phyloP scores from a whole-genome alignment of 2,797 vertebrate species.

The Labroides dimidiatus region DNA sequence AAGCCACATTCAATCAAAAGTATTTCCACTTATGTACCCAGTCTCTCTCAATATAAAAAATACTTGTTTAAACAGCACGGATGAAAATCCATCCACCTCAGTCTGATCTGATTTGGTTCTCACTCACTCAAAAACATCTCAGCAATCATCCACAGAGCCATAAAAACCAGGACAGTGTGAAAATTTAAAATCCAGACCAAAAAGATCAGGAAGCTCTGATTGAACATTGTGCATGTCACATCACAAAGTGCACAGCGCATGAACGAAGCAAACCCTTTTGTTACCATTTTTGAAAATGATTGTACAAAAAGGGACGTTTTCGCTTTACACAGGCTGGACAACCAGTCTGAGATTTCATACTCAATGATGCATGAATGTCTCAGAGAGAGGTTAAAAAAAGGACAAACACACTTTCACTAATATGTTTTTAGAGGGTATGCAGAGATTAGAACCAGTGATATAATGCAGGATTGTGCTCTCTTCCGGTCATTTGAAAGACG shows the following conservation, averaged over 20 bases:
- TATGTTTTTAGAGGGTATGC: conserved; percentile 39
- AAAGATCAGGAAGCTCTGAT: background rate
- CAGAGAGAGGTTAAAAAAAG: conserved; percentile 32
- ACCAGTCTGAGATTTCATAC: conserved; percentile 3
- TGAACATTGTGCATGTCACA: background rate
- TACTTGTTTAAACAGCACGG: background rate
- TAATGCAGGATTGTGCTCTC: conserved; percentile 43
- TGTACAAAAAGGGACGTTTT: background rate
- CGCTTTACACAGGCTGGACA: background rate
- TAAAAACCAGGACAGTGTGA: conserved; percentile 6
- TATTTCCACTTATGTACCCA: no score
- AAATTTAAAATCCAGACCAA: background rate
- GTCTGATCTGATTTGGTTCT: conserved; percentile 11
- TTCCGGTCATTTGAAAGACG: conserved; percentile 62
- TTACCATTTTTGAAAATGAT: background rate
- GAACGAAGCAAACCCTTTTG: background rate
- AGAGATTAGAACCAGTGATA: conserved; percentile 43
- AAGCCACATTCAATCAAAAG: no score
- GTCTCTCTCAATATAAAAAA: no score
- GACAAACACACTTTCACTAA: conserved; percentile 37
- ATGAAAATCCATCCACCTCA: conserved; percentile 1
- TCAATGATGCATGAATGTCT: conserved; percentile 6
- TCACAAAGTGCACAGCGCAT: background rate
- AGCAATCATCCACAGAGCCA: conserved; percentile 14
- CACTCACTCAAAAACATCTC: conserved; percentile 7